A percentile compares a stretch with the other conserved stretches of the same genome.
Evolutionary conservation across 2,888 invertebrate species (phyloP).

Genomic region (Drosophila rubida): DNA sequence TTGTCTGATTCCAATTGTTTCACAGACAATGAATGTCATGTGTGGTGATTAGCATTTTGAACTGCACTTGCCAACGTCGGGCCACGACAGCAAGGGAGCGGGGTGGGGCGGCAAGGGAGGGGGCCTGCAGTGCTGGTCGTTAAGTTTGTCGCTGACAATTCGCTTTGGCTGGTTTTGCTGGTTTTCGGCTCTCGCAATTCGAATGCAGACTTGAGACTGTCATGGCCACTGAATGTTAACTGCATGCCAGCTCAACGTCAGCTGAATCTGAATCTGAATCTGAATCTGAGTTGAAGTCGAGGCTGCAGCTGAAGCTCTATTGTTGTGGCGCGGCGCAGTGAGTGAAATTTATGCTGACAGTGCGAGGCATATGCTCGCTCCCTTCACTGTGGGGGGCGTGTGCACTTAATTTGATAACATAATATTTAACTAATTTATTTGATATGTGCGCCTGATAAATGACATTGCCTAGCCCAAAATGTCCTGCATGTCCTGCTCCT

Average conservation of each 20-base stretch:
- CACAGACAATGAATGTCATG: constrained; percentile 79
- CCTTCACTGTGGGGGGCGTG: constrained; percentile 15
- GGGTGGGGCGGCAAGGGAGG: too few species aligned
- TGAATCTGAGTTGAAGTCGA: too few species aligned
- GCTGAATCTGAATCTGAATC: neutral
- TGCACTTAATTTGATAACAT: constrained; percentile 70
- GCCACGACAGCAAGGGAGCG: neutral
- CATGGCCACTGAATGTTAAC: constrained; percentile 28
- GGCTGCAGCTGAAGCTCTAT: constrained; percentile 39
- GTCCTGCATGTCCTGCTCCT: neutral
- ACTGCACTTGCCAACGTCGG: constrained; percentile 46
- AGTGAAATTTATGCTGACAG: constrained; percentile 68
- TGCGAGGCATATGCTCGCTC: constrained; percentile 16
- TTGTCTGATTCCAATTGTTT: constrained; percentile 73
- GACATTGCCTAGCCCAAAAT: constrained; percentile 33
- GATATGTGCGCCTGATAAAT: constrained; percentile 64
- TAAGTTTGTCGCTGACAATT: constrained; percentile 62
- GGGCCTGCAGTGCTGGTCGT: constrained; percentile 5
- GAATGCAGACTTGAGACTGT: constrained; percentile 58
- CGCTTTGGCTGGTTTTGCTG: constrained; percentile 32
- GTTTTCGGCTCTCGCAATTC: constrained; percentile 52
- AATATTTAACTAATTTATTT: constrained; percentile 76
- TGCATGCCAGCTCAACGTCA: neutral
- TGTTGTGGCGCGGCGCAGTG: constrained; percentile 62
- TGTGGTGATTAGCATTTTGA: constrained; percentile 75